Conservation (phyloP, 2,888 invertebrate species). For the Eudemis profundana region DNA sequence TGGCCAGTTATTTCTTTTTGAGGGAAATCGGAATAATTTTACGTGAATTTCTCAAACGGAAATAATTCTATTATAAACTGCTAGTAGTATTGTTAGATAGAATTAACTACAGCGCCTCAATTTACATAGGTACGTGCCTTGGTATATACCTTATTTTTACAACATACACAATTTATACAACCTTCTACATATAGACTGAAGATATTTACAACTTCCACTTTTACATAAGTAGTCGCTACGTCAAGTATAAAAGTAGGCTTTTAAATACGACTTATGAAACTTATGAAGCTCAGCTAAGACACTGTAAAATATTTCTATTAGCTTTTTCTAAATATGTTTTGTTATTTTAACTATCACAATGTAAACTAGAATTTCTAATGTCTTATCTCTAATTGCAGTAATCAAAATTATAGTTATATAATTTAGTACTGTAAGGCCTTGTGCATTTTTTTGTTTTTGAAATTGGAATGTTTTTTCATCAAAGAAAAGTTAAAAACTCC, state of each 20-base stretch:
- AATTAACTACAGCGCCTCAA: constrained; percentile 17
- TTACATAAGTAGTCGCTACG: background rate
- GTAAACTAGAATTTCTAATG: too few relatives aligned
- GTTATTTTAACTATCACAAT: too few relatives aligned
- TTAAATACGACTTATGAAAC: background rate
- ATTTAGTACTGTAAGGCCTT: too few relatives aligned
- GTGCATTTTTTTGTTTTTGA: too few relatives aligned
- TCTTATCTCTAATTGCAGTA: too few relatives aligned
- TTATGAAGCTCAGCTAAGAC: background rate
- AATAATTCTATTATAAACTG: background rate
- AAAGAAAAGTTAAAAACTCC: too few relatives aligned
- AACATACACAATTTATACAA: background rate
- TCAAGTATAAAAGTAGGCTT: background rate
- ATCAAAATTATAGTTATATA: too few relatives aligned
- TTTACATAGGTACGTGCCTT: constrained; percentile 19
- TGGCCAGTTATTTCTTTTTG: too few relatives aligned
- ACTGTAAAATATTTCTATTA: background rate
- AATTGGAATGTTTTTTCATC: too few relatives aligned
- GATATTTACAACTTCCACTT: constrained; percentile 6
- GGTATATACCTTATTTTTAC: background rate
- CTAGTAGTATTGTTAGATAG: background rate
- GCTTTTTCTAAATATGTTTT: background rate
- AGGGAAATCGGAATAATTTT: too few relatives aligned
- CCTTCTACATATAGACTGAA: background rate
- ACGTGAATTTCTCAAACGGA: too few relatives aligned